These are phyloP conservation scores for Ranitomeya variabilis DNA, from an alignment of 2,113 vertebrate species.

Conservation along the genomic window DNA sequence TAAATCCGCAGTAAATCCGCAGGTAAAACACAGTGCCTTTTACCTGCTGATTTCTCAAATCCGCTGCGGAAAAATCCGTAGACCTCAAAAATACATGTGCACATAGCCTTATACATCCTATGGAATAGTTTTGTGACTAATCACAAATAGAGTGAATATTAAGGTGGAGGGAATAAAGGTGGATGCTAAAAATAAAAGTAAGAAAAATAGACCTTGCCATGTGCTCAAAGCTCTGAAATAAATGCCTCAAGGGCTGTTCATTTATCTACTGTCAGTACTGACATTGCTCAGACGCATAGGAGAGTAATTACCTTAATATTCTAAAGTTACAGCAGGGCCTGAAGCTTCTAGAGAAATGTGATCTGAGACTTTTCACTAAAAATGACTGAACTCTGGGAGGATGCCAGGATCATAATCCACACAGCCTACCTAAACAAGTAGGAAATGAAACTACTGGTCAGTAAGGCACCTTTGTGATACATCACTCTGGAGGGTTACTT, in stretches of 20 bases:
- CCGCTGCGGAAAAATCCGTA: too few relatives aligned
- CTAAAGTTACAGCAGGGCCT: constrained; percentile 14
- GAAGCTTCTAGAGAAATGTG: background rate
- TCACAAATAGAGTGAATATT: background rate
- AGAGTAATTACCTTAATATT: constrained; percentile 48
- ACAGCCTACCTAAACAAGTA: background rate
- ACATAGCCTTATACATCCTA: too few relatives aligned
- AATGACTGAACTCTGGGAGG: background rate
- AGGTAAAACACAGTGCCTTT: too few relatives aligned
- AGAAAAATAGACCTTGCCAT: constrained; percentile 25
- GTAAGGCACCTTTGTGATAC: too few relatives aligned
- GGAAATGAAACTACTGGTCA: too few relatives aligned
- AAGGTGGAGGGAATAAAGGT: background rate
- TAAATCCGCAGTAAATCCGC: too few relatives aligned
- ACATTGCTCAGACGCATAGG: background rate
- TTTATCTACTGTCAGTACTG: constrained; percentile 46
- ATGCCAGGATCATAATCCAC: background rate
- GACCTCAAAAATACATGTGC: too few relatives aligned
- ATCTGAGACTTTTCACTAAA: constrained; percentile 25
- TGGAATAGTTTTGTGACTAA: background rate
- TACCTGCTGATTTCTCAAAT: too few relatives aligned
- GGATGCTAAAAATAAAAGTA: background rate
- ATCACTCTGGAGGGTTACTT: too few relatives aligned
- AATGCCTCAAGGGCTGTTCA: constrained; percentile 24
- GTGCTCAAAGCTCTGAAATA: constrained; percentile 7